Percentiles rank a stretch among this genome's conserved stretches.
Conservation (phyloP, 2,888 invertebrate species). For the Epistrophe eligans region DNA sequence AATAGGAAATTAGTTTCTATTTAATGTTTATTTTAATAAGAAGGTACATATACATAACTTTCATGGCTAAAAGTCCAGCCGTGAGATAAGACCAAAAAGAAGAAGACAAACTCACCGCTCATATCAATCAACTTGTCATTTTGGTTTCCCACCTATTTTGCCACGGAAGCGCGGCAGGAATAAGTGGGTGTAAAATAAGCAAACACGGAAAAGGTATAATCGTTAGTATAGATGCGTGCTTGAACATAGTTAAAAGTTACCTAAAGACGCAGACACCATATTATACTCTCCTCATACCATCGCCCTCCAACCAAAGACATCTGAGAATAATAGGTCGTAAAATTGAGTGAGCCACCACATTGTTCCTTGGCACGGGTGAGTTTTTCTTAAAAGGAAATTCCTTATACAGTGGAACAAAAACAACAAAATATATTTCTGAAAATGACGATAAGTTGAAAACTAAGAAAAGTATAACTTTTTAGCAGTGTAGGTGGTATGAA, state of each 20-base stretch:
- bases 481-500: too few species aligned
- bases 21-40: constrained; percentile 29
- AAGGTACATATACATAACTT: neutral
- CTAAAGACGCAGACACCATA: constrained; percentile 26
- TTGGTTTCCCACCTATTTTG: constrained; percentile 15
- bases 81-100: constrained; percentile 35
- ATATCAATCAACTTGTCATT: constrained; percentile 67
- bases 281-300: neutral
- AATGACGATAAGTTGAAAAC: too few species aligned
- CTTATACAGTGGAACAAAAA: neutral
- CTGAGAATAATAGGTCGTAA: constrained; percentile 69
- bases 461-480: too few species aligned
- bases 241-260: constrained; percentile 54
- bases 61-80: neutral
- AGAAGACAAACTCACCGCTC: constrained; percentile 39
- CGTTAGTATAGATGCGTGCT: constrained; percentile 67
- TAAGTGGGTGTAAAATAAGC: constrained; percentile 66
- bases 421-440: neutral
- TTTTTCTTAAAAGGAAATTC: neutral
- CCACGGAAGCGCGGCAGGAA: constrained; percentile 28
- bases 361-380: constrained; percentile 40
- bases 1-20: constrained; percentile 33
- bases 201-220: constrained; percentile 63
- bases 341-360: constrained; percentile 56
- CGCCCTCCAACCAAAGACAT: constrained; percentile 5